Percentiles rank a stretch among this genome's conserved stretches.
These are phyloP conservation scores for Gobio gobio DNA, from an alignment of 2,113 vertebrate genomes.

Conservation along the genomic window DNA sequence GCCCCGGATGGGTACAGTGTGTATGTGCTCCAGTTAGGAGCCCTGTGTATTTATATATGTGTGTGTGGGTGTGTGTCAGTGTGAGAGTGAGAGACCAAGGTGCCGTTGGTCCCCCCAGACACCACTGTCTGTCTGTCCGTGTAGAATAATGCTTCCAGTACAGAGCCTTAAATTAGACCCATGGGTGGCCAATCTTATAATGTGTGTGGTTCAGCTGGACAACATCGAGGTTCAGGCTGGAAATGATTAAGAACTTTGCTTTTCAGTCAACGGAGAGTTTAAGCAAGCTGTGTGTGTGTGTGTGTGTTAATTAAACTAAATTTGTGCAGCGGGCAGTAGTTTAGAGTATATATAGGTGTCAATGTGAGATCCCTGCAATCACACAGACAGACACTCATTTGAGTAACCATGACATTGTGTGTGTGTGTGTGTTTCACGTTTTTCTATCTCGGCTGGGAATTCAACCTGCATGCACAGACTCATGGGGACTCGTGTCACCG, in stretches of 20 bases:
- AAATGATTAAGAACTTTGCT: slow-evolving; percentile 47
- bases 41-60: slow-evolving; percentile 41
- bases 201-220: slow-evolving; percentile 52
- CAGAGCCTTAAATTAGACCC: slow-evolving; percentile 54
- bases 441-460: too few relatives aligned
- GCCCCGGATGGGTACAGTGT: not conserved
- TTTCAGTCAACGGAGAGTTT: slow-evolving; percentile 44
- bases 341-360: not conserved
- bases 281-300: slow-evolving; percentile 26
- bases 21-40: slow-evolving; percentile 28
- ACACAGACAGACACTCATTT: not conserved
- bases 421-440: not conserved
- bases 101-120: slow-evolving; percentile 10
- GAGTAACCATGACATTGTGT: not conserved
- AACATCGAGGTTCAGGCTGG: slow-evolving; percentile 33
- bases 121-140: slow-evolving; percentile 3
- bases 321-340: slow-evolving; percentile 4
- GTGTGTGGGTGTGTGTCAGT: slow-evolving; percentile 15
- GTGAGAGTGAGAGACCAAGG: slow-evolving; percentile 23
- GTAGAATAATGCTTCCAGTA: slow-evolving; percentile 49
- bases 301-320: slow-evolving; percentile 25
- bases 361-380: slow-evolving; percentile 4
- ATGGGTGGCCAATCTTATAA: slow-evolving; percentile 57
- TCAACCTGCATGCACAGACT: too few relatives aligned
- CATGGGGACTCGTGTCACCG: too few relatives aligned